Evolutionary conservation across 2,113 vertebrate species (phyloP), one percentile per base, ranked within the genome.

Genomic region (Neofelis nebulosa): DNA sequence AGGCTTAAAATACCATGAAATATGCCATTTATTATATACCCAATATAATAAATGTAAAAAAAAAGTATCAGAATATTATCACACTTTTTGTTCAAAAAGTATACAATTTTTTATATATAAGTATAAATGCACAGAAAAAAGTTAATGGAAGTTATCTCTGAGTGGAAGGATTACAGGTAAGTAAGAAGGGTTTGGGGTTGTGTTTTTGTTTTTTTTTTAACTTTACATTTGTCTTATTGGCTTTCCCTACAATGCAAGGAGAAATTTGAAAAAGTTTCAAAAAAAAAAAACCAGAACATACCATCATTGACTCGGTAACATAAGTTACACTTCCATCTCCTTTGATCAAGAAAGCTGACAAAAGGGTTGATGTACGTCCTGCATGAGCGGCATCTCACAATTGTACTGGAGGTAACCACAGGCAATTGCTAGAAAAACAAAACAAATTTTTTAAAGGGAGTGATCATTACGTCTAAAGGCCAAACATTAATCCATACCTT

Each of bases 331-430:
- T 99, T 99, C 99, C 99, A 99, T 89, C 99, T 99, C 97, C 99
- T 99, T 98, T 99, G 99, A 98, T 99, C 99, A 98, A 99, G 98
- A 98, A 99, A 99, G 89, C 99, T 99, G 96, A 99, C 99, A 71
- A 99, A 99, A 63, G 99, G 99, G 97, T 99, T 99, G 92, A 99
- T 99, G 92, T 99, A 99, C 0, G 99, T 99, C 96, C 99, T 99
- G 98, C 99, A 99, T 69, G 99, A 99, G n/a, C 99, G 99, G 98
- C 99, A 99, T 98, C 99, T 98, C 97, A 99, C 99, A 25, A 99
- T 99, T 87, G 99, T 99, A 97, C 99, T 99, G 87, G 99, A 99
- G 66, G 99, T 99, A 96, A 99, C 99, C 98, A 99, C 99, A 23
- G 99, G 99, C 97, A 99, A 98, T 98, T 99, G 99, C 99, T 99